These are phyloP conservation scores for Agrenia bidenticulata DNA, from an alignment of 2,888 invertebrate species.

Conservation along the genomic window DNA sequence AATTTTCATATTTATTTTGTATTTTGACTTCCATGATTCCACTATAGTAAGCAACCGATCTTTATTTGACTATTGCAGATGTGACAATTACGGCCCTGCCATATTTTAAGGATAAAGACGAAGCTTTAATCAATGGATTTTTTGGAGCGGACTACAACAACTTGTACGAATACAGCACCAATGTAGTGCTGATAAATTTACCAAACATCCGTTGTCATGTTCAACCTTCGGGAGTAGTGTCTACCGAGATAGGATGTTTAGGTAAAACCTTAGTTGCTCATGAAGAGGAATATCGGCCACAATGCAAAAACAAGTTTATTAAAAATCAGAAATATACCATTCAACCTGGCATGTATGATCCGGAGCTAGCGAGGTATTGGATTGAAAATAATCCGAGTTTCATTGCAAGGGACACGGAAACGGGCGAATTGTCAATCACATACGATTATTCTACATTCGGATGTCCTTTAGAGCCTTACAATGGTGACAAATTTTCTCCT, in stretches of 20 bases:
- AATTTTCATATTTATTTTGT: too few species aligned
- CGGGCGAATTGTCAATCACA: slow-evolving; percentile 19
- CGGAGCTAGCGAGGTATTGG: slow-evolving; percentile 33
- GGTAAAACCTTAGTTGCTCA: slow-evolving; percentile 34
- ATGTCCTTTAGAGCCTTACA: slow-evolving; percentile 47
- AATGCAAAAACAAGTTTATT: slow-evolving; percentile 34
- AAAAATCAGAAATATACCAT: slow-evolving; percentile 32
- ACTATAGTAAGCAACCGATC: too few species aligned
- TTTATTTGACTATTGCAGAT: too few species aligned
- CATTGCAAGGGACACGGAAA: slow-evolving; percentile 5
- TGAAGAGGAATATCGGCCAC: slow-evolving; percentile 41
- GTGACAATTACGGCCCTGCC: slow-evolving; percentile 19
- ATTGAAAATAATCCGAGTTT: slow-evolving; percentile 11
- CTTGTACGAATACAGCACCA: slow-evolving; percentile 28
- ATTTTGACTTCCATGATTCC: too few species aligned
- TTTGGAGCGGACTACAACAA: slow-evolving; percentile 40
- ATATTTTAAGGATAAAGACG: slow-evolving; percentile 8
- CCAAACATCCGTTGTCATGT: slow-evolving; percentile 40
- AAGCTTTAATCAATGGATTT: slow-evolving; percentile 34
- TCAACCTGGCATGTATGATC: slow-evolving; percentile 25
- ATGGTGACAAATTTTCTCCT: slow-evolving; percentile 33
- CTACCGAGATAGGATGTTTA: slow-evolving; percentile 34
- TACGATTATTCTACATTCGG: slow-evolving; percentile 46
- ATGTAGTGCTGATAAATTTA: slow-evolving; percentile 24
- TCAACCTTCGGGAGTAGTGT: slow-evolving; percentile 32